These are phyloP conservation scores for Takifugu rubripes DNA, from an alignment of 2,797 vertebrate species.

Conservation along the genomic window DNA sequence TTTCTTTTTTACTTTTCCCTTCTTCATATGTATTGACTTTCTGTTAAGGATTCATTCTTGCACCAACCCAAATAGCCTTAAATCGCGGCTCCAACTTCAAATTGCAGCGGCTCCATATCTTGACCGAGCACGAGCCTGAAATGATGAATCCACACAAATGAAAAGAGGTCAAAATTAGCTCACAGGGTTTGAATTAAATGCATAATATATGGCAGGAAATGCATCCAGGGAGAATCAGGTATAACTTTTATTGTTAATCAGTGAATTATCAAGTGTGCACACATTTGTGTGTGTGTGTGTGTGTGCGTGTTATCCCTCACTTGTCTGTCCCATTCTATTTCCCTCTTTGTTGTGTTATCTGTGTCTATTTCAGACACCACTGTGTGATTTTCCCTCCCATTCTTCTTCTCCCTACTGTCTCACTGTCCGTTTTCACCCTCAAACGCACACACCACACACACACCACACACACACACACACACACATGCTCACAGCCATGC, in stretches of 20 bases:
- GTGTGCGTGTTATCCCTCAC: conserved; percentile 27
- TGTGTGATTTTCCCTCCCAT: conserved; percentile 45
- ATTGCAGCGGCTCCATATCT: too few species aligned
- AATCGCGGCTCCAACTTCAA: too few species aligned
- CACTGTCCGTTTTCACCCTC: conserved; percentile 58
- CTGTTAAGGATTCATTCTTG: too few species aligned
- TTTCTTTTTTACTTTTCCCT: too few species aligned
- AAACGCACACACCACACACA: conserved; percentile 32
- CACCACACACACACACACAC: conserved; percentile 25
- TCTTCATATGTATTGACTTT: too few species aligned
- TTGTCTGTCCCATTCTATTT: conserved; percentile 53
- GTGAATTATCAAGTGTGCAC: conserved; percentile 25
- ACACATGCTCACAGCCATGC: conserved; percentile 22
- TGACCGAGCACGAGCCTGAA: too few species aligned
- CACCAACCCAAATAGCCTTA: too few species aligned
- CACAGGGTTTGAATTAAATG: background rate
- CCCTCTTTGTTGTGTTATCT: conserved; percentile 64
- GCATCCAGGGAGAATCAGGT: background rate
- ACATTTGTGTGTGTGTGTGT: conserved; percentile 7
- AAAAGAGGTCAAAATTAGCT: too few species aligned
- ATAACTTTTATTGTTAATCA: conserved; percentile 8
- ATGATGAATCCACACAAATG: too few species aligned
- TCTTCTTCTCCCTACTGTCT: conserved; percentile 47
- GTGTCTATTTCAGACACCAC: conserved; percentile 66
- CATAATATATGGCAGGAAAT: conserved; percentile 14